phyloP scores from a whole-genome alignment of 2,797 vertebrate genomes.

The Thamnophis elegans region DNA sequence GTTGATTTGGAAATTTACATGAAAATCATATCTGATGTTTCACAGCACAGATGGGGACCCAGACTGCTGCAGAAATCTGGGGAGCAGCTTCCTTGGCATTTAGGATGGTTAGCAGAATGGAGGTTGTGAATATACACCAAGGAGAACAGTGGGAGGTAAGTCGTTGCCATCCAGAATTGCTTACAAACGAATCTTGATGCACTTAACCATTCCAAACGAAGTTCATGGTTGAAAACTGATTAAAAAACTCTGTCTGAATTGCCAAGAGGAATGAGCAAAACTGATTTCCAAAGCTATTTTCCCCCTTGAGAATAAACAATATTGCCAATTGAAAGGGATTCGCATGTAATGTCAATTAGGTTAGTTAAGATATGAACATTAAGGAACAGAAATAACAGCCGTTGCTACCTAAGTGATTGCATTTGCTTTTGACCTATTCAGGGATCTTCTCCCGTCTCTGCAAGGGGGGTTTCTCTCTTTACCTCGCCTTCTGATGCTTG shows the following conservation, averaged over 20 bases:
- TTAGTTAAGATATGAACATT: neutral
- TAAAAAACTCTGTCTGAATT: neutral
- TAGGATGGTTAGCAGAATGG: neutral
- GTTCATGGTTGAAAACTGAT: neutral
- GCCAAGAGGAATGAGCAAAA: neutral
- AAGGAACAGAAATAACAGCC: neutral
- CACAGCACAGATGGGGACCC: neutral
- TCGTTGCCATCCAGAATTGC: neutral
- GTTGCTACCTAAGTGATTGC: neutral
- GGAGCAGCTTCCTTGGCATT: neutral
- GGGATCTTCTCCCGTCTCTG: neutral
- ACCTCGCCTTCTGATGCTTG: neutral
- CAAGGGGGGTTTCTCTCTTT: neutral
- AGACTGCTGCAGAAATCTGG: neutral
- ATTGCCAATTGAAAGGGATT: neutral
- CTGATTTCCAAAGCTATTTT: neutral
- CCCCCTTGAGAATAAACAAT: neutral
- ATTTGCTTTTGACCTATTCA: neutral
- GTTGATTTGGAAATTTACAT: neutral
- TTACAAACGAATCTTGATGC: neutral
- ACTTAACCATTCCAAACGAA: neutral
- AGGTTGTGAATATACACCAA: neutral
- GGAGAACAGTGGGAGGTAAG: neutral
- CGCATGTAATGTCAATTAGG: neutral
- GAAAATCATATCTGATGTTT: neutral